phyloP scores from a whole-genome alignment of 2,888 invertebrate species.

The Ornithoptera priamus region DNA sequence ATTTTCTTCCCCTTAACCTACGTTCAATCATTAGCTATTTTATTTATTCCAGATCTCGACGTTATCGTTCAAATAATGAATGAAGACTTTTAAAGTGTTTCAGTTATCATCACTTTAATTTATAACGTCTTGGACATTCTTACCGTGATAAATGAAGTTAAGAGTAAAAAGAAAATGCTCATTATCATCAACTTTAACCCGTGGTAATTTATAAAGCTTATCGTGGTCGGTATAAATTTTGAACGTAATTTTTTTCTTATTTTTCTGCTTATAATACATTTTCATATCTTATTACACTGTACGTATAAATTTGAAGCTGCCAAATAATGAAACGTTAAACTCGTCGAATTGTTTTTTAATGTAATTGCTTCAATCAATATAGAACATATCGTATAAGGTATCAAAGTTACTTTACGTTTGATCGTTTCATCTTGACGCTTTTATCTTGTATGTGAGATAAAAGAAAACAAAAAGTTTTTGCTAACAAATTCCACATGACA shows the following conservation, averaged over 20 bases:
- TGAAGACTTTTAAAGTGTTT: conserved; percentile 15
- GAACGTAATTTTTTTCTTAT: background rate
- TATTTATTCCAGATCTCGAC: background rate
- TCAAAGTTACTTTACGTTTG: conserved; percentile 3
- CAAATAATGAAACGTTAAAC: too few species aligned
- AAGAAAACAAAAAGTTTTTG: conserved; percentile 18
- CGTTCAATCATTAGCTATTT: background rate
- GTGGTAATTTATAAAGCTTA: conserved; percentile 18
- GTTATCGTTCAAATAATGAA: conserved; percentile 20
- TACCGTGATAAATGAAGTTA: conserved; percentile 19
- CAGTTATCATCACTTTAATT: conserved; percentile 17
- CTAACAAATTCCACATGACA: conserved; percentile 19
- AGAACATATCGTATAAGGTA: background rate
- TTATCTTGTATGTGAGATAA: conserved; percentile 9
- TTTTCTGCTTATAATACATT: background rate
- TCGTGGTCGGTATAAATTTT: conserved; percentile 1
- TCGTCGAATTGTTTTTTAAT: background rate
- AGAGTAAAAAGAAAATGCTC: conserved; percentile 14
- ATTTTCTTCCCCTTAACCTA: too few species aligned
- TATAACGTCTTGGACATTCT: conserved; percentile 21
- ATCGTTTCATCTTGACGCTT: conserved; percentile 16
- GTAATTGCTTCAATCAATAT: background rate
- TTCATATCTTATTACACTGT: too few species aligned
- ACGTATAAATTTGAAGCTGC: too few species aligned
- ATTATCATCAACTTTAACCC: conserved; percentile 18